Conservation (phyloP, 1,140 invertebrate species). For the Harlomillsia oculata region DNA sequence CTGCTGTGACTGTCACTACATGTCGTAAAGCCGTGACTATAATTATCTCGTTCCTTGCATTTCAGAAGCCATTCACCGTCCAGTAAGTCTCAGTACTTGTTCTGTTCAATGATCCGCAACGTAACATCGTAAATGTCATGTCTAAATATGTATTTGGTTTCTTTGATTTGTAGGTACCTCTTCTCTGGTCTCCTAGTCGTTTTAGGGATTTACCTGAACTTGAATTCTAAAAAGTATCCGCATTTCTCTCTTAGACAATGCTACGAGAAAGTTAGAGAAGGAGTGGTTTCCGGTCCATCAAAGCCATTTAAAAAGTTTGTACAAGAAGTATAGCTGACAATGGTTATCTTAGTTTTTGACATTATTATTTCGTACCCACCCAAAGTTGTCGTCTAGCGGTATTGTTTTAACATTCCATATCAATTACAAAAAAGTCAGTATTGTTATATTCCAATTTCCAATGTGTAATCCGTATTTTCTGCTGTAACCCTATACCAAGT, state of each 20-base stretch:
- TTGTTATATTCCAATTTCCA: no score
- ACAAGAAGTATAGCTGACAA: slow-evolving; percentile 17
- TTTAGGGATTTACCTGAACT: slow-evolving; percentile 55
- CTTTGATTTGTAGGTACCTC: slow-evolving; percentile 59
- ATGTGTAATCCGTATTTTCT: no score
- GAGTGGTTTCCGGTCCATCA: background rate
- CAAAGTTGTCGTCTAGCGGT: no score
- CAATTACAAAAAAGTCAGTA: no score
- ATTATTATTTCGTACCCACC: no score
- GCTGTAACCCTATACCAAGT: no score
- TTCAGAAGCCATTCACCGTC: slow-evolving; percentile 86
- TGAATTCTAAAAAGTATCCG: slow-evolving; percentile 32
- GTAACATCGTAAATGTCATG: slow-evolving; percentile 21
- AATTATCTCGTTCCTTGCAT: slow-evolving; percentile 82
- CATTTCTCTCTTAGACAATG: slow-evolving; percentile 19
- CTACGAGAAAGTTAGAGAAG: background rate
- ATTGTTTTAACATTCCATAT: no score
- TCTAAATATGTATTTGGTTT: slow-evolving; percentile 29
- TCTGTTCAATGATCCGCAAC: slow-evolving; percentile 13
- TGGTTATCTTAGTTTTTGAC: no score
- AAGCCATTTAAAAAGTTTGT: slow-evolving; percentile 16
- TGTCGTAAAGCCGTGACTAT: slow-evolving; percentile 85
- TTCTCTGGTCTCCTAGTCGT: slow-evolving; percentile 81
- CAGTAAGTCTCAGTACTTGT: slow-evolving; percentile 57
- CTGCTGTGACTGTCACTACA: slow-evolving; percentile 81